Base-by-base conservation (phyloP, 2,113 vertebrate species). In the Gopherus flavomarginatus region DNA sequence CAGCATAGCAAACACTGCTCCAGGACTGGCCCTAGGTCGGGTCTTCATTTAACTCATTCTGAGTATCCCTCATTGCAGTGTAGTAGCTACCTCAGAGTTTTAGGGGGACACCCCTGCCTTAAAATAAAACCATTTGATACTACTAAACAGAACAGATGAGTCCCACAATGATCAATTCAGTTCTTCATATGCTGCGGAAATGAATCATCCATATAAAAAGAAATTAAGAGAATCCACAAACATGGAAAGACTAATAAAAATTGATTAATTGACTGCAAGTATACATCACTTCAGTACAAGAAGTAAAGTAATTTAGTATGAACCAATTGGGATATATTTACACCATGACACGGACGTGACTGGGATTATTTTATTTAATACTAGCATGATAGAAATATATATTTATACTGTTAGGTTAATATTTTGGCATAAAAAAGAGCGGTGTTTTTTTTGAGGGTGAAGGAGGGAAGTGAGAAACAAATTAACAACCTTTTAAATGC, bases 401-500 rank as follows among this genome's bases (percentile, higher is more conserved):
- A 72, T 10, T 83, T 87, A 88, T 94, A 93, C 19, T 95, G 94
- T 90, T 77, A 69, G 62, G 77, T 83, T 83, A 92, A 90, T 91
- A 86, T 77, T 94, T 93, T 86, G 62, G 72, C 85, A 50, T 17
- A 47, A 35, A 92, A 89, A 88, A 80, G 95, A 83, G 31, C 27
- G 35, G 47, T 17, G 65, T 5, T 12, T 12, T 50, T 82, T 75
- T 12, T 87, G 82, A 89, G 62, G 77, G 82, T 81, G 47, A 79
- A 93, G 90, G 86, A 90, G 85, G 79, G 3, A 22, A 22, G 50
- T 17, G 42, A 53, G 29, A 85, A 59, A 49, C 24, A 94, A 79
- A 90, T 87, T 90, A 96, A 89, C 53, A 80, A 84, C 44, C 12
- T 85, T 97, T 96, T 87, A 96, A 97, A 94, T 52, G 81, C 44